Conservation (phyloP, 2,797 vertebrate genomes). For the Gadopsis marmoratus region DNA sequence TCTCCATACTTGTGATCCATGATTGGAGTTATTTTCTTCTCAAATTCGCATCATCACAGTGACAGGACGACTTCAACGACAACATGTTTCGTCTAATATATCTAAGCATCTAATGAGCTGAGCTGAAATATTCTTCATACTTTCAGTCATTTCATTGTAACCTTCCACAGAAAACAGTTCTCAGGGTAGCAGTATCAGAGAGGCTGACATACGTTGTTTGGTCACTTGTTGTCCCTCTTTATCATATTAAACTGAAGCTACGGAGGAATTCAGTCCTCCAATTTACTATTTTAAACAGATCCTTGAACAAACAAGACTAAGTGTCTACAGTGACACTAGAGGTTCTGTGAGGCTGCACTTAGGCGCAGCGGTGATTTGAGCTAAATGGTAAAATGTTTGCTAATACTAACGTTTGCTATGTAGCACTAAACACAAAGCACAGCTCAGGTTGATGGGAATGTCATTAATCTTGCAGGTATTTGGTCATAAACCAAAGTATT, state of each 20-base stretch:
- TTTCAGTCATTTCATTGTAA: not conserved
- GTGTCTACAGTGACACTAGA: not conserved
- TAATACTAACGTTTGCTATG: not conserved
- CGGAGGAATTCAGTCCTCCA: not conserved
- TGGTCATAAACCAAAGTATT: not conserved
- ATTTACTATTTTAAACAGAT: not conserved
- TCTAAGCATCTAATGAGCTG: not conserved
- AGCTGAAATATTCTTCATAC: not conserved
- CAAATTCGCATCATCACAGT: not conserved
- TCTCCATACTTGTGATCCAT: not conserved
- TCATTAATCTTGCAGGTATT: not conserved
- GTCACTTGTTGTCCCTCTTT: not conserved
- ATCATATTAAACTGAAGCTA: not conserved
- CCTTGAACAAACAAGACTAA: slow-evolving; percentile 3
- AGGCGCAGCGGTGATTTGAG: not conserved
- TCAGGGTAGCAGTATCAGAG: not conserved
- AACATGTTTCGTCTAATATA: too few relatives aligned
- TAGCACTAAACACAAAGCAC: not conserved
- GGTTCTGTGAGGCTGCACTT: not conserved
- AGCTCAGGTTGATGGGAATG: not conserved
- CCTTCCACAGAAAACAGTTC: not conserved
- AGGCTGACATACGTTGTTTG: not conserved
- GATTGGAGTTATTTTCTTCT: not conserved
- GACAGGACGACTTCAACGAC: not conserved
- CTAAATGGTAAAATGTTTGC: not conserved